Evolutionary conservation across 2,888 invertebrate species (phyloP).

Genomic region (Oxyteleia sp.): DNA sequence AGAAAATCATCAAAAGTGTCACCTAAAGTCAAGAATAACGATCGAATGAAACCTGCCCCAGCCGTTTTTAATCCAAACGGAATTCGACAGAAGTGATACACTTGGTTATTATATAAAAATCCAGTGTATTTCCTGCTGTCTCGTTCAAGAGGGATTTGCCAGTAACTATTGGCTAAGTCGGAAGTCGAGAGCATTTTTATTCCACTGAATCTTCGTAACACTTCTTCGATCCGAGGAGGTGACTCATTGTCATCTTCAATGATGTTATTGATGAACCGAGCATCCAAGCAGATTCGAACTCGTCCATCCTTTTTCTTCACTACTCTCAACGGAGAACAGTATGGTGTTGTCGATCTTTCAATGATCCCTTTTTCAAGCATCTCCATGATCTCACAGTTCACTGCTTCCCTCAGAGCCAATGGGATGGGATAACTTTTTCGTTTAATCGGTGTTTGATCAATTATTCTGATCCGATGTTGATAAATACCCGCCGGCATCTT

Average conservation of each 20-base stretch:
- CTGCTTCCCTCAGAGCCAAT: slow-evolving; percentile 72
- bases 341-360: slow-evolving; percentile 75
- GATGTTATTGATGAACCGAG: slow-evolving; percentile 77
- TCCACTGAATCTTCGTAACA: slow-evolving; percentile 58
- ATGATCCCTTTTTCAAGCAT: slow-evolving; percentile 78
- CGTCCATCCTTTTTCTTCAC: slow-evolving; percentile 79
- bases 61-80: slow-evolving; percentile 80
- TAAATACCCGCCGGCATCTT: slow-evolving; percentile 62
- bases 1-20: slow-evolving; percentile 61
- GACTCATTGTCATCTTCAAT: slow-evolving; percentile 67
- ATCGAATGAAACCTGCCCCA: slow-evolving; percentile 73
- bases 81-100: slow-evolving; percentile 65
- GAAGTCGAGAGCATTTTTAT: slow-evolving; percentile 63
- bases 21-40: slow-evolving; percentile 74
- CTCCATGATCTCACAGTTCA: slow-evolving; percentile 75
- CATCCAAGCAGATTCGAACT: slow-evolving; percentile 80
- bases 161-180: slow-evolving; percentile 75
- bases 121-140: slow-evolving; percentile 75
- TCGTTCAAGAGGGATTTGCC: slow-evolving; percentile 70
- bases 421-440: slow-evolving; percentile 82
- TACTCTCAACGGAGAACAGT: slow-evolving; percentile 79
- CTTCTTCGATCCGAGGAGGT: too few species aligned
- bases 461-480: slow-evolving; percentile 74
- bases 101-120: slow-evolving; percentile 63
- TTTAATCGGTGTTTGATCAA: too few species aligned